These are phyloP conservation scores for Phataginus tetradactyla DNA, from an alignment of 2,797 vertebrate species.

Conservation along the genomic window DNA sequence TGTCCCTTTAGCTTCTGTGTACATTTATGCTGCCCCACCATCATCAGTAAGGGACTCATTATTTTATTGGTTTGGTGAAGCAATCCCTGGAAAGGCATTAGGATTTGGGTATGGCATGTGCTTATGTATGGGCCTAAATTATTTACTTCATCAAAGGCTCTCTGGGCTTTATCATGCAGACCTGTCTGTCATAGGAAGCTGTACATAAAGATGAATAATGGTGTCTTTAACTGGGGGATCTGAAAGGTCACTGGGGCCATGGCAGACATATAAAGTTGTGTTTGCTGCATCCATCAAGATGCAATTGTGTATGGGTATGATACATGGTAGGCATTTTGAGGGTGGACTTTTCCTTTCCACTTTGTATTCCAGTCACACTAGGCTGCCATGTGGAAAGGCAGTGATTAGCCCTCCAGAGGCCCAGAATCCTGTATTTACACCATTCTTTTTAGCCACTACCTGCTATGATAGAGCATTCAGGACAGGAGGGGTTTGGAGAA, in stretches of 20 bases:
- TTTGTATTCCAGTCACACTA: constrained; percentile 40
- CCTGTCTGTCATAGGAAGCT: constrained; percentile 57
- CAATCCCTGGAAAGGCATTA: constrained; percentile 60
- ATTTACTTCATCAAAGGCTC: constrained; percentile 73
- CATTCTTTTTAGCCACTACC: background rate
- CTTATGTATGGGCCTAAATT: constrained; percentile 70
- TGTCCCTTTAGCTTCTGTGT: constrained; percentile 30
- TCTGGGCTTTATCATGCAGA: constrained; percentile 69
- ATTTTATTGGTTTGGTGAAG: constrained; percentile 57
- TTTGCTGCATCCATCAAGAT: constrained; percentile 63
- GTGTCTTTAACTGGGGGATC: constrained; percentile 68
- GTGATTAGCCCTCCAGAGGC: background rate
- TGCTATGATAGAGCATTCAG: background rate
- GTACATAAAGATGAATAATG: constrained; percentile 63
- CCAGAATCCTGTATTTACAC: background rate
- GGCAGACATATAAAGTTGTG: constrained; percentile 57
- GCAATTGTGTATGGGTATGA: constrained; percentile 49
- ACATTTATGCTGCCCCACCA: constrained; percentile 6
- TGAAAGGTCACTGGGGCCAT: constrained; percentile 63
- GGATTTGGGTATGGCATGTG: constrained; percentile 49
- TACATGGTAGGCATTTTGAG: constrained; percentile 14
- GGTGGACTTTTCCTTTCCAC: background rate
- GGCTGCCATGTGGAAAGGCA: background rate
- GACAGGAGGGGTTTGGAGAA: background rate
- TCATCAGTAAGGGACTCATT: constrained; percentile 60